Percentiles rank a stretch among this genome's conserved stretches.
Evolutionary conservation across 2,888 invertebrate genomes (phyloP).

Genomic region (Adineta ricciae): DNA sequence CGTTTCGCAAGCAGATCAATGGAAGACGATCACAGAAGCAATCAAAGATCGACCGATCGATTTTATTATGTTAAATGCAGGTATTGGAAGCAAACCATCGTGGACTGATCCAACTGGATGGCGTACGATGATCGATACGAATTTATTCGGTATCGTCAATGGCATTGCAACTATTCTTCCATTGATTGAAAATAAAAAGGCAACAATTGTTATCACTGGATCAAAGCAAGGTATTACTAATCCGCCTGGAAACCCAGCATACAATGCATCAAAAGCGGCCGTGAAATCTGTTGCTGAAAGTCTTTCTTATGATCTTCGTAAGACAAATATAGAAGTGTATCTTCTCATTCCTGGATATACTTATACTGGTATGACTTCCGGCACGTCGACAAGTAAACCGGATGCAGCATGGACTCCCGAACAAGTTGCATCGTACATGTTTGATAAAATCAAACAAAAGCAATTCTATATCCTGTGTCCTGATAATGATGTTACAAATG

Average conservation of each 20-base stretch:
- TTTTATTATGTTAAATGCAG: constrained; percentile 3
- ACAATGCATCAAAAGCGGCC: background rate
- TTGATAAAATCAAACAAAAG: background rate
- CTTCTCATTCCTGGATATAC: constrained; percentile 15
- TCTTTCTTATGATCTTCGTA: constrained; percentile 2
- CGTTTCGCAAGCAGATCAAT: background rate
- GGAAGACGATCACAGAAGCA: background rate
- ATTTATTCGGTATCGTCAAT: background rate
- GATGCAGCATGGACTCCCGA: constrained; percentile 8
- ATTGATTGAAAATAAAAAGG: background rate
- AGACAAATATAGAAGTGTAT: background rate
- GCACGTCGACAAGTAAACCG: background rate
- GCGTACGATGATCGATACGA: background rate
- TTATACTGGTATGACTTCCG: background rate
- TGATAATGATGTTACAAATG: background rate
- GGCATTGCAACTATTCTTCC: background rate
- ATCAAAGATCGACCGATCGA: background rate
- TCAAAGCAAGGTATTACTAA: constrained; percentile 17
- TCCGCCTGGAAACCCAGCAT: constrained; percentile 18
- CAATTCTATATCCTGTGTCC: constrained; percentile 20
- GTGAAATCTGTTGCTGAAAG: background rate
- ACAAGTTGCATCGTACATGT: constrained; percentile 17
- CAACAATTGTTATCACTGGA: constrained; percentile 2
- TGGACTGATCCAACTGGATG: background rate
- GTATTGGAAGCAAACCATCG: background rate